Evolutionary conservation across 2,888 invertebrate species (phyloP), one percentile per base, ranked within the genome.

Genomic region (Bellardia bayeri): DNA sequence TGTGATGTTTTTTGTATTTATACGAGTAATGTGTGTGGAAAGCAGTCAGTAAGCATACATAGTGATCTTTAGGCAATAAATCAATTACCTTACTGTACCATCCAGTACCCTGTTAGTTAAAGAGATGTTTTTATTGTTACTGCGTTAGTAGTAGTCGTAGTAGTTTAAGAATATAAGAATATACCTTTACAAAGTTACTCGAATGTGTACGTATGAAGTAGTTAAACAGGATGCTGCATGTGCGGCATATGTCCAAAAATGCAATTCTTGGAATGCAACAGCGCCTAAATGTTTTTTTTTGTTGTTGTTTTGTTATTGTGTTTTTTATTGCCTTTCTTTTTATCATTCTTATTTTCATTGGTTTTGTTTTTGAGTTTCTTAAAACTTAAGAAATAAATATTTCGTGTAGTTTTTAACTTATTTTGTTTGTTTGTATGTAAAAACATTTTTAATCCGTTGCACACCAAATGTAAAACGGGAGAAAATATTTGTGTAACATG

Each of bases 51-150:
- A 37, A 75, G 45, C 51, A 37, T 40, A 79, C 51, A 37, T 51
- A 82, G 81, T 74, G 78, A 84, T 63, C 54, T 87, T 78, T 54
- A 66, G 63, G 72, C 61, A 81, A 83, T 83, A 83, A 83, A 81
- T 87, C 80, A 87, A 87, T 87, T 87, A 76, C 42, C 23, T 79
- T 72, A 79, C 40, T 64, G 40, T 37, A 72, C 58, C 71, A 68
- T 33, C 30, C 30, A 30, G 58, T 61, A 30, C 56, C 40, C 58
- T 63, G 64, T 86, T 68, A 68, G n/a, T 49, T 61, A 74, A n/a
- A 76, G 45, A 23, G 6, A 63, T 75, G 8, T 56, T 61, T 72
- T 49, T 51, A 14, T 80, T 49, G 42, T 72, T 66, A 9, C 16
- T 56, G 33, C 51, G 11, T 7, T 71, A 37, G 76, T n/a, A 51